These are phyloP conservation scores for Congeria kusceri DNA, from an alignment of 2,888 invertebrate species.

Conservation along the genomic window DNA sequence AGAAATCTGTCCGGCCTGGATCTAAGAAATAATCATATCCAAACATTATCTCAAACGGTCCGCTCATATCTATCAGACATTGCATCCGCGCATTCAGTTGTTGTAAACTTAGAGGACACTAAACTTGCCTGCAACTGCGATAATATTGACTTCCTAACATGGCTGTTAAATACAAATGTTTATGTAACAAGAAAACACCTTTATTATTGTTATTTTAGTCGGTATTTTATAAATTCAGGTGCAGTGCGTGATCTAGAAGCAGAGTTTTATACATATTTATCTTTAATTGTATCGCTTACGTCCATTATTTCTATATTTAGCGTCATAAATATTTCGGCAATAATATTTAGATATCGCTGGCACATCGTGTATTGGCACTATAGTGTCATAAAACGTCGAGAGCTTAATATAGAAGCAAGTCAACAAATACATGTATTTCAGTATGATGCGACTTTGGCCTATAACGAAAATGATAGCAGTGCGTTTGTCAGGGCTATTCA, in stretches of 20 bases:
- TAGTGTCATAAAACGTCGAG: not conserved
- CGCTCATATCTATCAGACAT: conserved; percentile 14
- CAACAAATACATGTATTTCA: conserved; percentile 41
- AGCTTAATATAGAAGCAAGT: too few species aligned
- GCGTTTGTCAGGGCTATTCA: conserved; percentile 56
- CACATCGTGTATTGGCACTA: conserved; percentile 53
- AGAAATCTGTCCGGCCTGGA: conserved; percentile 28
- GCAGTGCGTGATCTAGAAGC: conserved; percentile 21
- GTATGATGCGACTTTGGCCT: conserved; percentile 70
- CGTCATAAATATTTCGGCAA: conserved; percentile 25
- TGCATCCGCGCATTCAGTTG: conserved; percentile 6
- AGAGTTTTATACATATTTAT: conserved; percentile 44
- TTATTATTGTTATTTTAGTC: conserved; percentile 43
- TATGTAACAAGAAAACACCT: conserved; percentile 20
- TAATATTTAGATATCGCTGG: conserved; percentile 49
- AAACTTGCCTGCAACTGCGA: conserved; percentile 49
- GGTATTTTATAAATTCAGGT: not conserved
- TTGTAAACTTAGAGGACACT: conserved; percentile 33
- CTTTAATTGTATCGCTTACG: conserved; percentile 28
- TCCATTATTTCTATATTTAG: conserved; percentile 30
- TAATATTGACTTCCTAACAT: conserved; percentile 45
- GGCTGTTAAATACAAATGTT: conserved; percentile 35
- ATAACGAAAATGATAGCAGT: conserved; percentile 61
- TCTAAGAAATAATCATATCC: conserved; percentile 42
- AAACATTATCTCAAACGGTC: conserved; percentile 9